These are phyloP conservation scores for Dioctria rufipes DNA, from an alignment of 2,888 invertebrate genomes.

Conservation along the genomic window DNA sequence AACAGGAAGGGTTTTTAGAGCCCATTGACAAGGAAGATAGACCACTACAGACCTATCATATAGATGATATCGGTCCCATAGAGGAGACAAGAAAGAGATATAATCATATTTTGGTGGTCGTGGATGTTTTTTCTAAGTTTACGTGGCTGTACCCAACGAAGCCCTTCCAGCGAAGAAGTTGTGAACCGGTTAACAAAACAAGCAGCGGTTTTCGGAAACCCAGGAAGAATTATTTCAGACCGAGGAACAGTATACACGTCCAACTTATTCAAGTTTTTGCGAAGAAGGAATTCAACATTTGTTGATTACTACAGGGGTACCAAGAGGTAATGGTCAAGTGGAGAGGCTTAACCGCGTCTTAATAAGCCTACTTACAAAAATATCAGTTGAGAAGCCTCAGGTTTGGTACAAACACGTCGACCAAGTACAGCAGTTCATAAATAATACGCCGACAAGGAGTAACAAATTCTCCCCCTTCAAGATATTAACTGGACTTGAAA, in stretches of 20 bases:
- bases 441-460: slow-evolving; percentile 62
- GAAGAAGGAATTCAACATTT: slow-evolving; percentile 63
- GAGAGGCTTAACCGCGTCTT: slow-evolving; percentile 65
- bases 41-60: slow-evolving; percentile 38
- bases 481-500: slow-evolving; percentile 53
- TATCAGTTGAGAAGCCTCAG: slow-evolving; percentile 63
- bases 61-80: slow-evolving; percentile 44
- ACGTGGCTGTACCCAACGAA: slow-evolving; percentile 5
- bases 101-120: neutral
- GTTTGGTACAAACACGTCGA: slow-evolving; percentile 63
- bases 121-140: slow-evolving; percentile 5
- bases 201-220: slow-evolving; percentile 54
- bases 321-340: slow-evolving; percentile 67
- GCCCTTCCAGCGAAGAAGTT: neutral
- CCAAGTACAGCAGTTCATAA: slow-evolving; percentile 59
- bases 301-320: slow-evolving; percentile 64
- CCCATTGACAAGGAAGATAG: slow-evolving; percentile 38
- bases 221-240: slow-evolving; percentile 66
- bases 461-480: slow-evolving; percentile 56
- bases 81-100: slow-evolving; percentile 24
- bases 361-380: slow-evolving; percentile 65
- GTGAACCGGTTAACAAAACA: slow-evolving; percentile 12
- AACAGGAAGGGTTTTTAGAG: slow-evolving; percentile 46
- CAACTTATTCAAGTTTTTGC: slow-evolving; percentile 65
- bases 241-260: slow-evolving; percentile 67